Base-by-base conservation (phyloP, 2,888 invertebrate genomes). In the Melinopterus prodromus region DNA sequence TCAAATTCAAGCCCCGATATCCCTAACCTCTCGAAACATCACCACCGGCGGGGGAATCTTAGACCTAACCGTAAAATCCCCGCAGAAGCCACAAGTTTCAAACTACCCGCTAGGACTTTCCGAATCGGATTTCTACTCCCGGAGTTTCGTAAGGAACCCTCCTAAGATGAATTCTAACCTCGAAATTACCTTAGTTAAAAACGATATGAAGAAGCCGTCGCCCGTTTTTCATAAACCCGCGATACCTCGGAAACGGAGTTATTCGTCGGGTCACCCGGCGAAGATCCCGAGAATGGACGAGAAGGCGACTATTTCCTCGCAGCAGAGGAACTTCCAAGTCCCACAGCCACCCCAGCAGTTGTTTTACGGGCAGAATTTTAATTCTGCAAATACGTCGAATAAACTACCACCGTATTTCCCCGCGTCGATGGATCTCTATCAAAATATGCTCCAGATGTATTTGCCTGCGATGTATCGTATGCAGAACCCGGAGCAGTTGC, bases 101-200 rank as follows among this genome's bases (percentile, higher is more conserved):
- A 53, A 53, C 12, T 53, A 53, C 12, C 89, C 91, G 0, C 90
- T 93, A 0, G 94, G 94, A 85, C 93, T 93, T 1, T 91, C 93
- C 69, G 89, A 92, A 78, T 90, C 93, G 2, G 91, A 92, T 0
- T 90, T 90, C 70, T 87, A 89, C 0, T 84, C 83, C 74, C 81
- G 82, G 35, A 38, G 74, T 35, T 74, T 26, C 36, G 15, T 69
- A 15, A 78, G 82, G 38, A 74, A 74, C 35, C 36, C 69, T 16
- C 16, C 38, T 14, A 38, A 80, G 6, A 89, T 94, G 53, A 93
- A 93, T 0, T 92, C 94, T 0, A 94, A 94, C 86, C 87, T 95
- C 78, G 95, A 95, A 86, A 95, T 95, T 36, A 95, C 95, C 0
- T 86, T 95, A 81, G 94, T 95, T 0, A 84, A 86, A 5, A 82